Base-by-base conservation (phyloP, 2,797 vertebrate genomes). In the Arctocebus calabarensis region DNA sequence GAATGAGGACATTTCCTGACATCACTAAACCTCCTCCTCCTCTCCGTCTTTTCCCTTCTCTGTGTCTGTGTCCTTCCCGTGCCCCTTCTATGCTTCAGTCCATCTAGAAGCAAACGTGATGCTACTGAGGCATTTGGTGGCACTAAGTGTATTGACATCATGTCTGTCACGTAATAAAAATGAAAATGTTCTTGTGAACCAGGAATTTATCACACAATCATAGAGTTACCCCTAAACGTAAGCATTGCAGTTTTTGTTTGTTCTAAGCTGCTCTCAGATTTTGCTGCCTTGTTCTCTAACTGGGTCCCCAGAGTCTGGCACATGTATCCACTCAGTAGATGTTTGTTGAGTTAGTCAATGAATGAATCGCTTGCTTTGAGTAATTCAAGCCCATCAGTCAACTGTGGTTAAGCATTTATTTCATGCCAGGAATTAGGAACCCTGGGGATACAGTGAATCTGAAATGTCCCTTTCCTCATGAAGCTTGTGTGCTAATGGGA, bases 371-470 rank as follows among this genome's bases (percentile, higher is more conserved):
- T 84, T 87, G 20, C n/a, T 87, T 73, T 96, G 23, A 14, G 45
- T 86, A 87, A 83, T 61, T 79, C 20, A 14, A 14, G 43, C 66
- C 25, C 62, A 9, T 61, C 43, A 66, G 19, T 45, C 45, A 68
- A 37, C 37, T 86, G 59, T 73, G 73, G 34, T 59, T 86, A 75
- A 90, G 6, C 70, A 78, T 86, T 96, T 89, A 61, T 68, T 79
- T 43, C 52, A 32, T 77, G 45, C 57, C 23, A 78, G 25, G n/a
- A 70, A 52, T 57, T 78, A 7, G 1, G 2, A 48, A 71, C 9
- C 43, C 71, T 43, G 71, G 75, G 17, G 22, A 37, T 71, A 66
- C 45, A 2, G 45, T 71, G 55, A 89, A 77, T 85, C 68, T 79
- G 57, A 93, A 64, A 59, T 22, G 43, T 87, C 37, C 45, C 59